Base-by-base conservation (phyloP, 2,797 vertebrate species). In the Notolabrus celidotus region DNA sequence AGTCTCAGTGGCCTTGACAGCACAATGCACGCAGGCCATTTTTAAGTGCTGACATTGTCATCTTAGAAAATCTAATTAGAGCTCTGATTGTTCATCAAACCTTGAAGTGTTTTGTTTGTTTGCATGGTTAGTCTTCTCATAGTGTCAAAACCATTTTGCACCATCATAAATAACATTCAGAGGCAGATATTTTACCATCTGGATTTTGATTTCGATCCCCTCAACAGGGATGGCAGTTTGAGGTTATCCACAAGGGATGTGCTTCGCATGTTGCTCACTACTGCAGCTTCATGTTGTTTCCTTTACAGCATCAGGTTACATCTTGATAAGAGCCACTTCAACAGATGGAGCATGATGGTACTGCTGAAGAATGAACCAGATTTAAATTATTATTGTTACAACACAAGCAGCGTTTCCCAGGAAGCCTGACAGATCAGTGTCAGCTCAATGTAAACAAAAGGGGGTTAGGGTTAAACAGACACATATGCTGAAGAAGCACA, bases 351-450 rank as follows among this genome's bases (percentile, higher is more conserved):
- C 8, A 0, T 69, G 58, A 69, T 25, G 39, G 45, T 52, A 51
- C 54, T 70, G 61, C 67, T 23, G 45, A 45, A 71, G 47, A 36
- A n/a, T 17, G 27, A 58, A 61, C 33, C 25, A 67, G 27, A 71
- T 59, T 47, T 77, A 53, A 75, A 74, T 74, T 63, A 75, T 5
- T 64, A 66, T 77, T 66, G 67, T 52, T 60, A 51, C 60, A 58
- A 19, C 29, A 38, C 25, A 25, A 1, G 5, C 31, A 65, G 59
- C 0, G 54, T 83, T 89, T 58, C 83, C 74, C 9, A 22, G 79
- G 83, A 79, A 83, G 84, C 83, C 22, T 59, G 19, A 15, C 27
- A 16, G 14, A 46, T 54, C 29, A 36, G 10, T 70, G 71, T 54
- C 43, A 38, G 27, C 45, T 41, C 20, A 33, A 22, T n/a, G 5